Evolutionary conservation across 2,797 vertebrate genomes (phyloP).

Genomic region (Enteromius radiatus): DNA sequence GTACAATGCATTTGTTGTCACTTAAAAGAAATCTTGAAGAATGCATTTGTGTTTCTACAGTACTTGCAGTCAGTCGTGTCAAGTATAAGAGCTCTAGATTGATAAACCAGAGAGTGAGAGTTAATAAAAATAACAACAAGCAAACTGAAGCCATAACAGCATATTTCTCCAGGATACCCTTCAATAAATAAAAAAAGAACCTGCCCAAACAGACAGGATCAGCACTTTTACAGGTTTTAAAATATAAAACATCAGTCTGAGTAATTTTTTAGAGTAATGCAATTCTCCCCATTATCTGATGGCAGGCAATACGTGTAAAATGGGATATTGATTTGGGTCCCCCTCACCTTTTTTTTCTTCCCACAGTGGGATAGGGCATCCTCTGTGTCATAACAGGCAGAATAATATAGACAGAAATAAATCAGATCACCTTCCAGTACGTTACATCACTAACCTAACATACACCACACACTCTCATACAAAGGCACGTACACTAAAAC

Average conservation of each 20-base stretch:
- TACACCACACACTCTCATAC: slow-evolving; percentile 36
- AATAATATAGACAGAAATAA: slow-evolving; percentile 25
- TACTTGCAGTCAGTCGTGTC: slow-evolving; percentile 63
- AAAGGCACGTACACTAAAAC: slow-evolving; percentile 24
- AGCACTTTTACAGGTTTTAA: neutral
- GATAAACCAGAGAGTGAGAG: slow-evolving; percentile 16
- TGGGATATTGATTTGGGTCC: slow-evolving; percentile 19
- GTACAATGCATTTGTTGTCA: slow-evolving; percentile 46
- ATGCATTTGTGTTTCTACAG: slow-evolving; percentile 62
- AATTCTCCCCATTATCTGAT: neutral
- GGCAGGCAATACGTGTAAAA: neutral
- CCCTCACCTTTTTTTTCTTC: slow-evolving; percentile 12
- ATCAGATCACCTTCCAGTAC: slow-evolving; percentile 19
- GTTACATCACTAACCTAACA: slow-evolving; percentile 10
- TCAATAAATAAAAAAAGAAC: slow-evolving; percentile 14
- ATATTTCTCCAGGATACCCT: slow-evolving; percentile 12
- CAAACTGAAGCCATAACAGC: slow-evolving; percentile 31
- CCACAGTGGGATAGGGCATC: neutral
- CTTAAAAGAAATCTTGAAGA: slow-evolving; percentile 36
- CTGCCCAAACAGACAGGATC: slow-evolving; percentile 1
- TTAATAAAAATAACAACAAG: slow-evolving; percentile 35
- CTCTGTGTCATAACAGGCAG: neutral
- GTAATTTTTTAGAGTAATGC: neutral
- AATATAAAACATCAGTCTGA: slow-evolving; percentile 2
- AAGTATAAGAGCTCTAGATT: slow-evolving; percentile 26